A percentile compares a stretch with the other conserved stretches of the same genome.
Evolutionary conservation across 2,797 vertebrate genomes (phyloP).

Genomic region (Saxicola maurus): DNA sequence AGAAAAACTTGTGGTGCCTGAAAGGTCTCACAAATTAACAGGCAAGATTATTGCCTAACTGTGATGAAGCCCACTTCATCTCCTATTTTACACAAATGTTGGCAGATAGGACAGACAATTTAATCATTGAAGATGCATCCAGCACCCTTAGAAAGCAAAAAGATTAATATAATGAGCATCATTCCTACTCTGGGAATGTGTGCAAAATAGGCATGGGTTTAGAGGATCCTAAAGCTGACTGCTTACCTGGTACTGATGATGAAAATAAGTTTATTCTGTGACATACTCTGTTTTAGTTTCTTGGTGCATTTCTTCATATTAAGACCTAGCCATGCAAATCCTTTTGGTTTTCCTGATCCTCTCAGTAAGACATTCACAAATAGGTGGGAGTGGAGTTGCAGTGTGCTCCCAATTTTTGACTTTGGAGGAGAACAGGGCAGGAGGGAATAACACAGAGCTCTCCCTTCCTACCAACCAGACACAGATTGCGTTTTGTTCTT

Average conservation of each 20-base stretch:
- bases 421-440: not conserved
- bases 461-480: fast-evolving
- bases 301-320: not conserved
- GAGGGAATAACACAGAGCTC: not conserved
- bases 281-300: not conserved
- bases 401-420: not conserved
- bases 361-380: not conserved
- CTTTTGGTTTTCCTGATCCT: not conserved
- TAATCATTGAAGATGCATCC: not conserved
- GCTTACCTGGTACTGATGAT: not conserved
- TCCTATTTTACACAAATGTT: not conserved
- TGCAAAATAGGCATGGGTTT: not conserved
- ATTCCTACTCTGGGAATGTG: not conserved
- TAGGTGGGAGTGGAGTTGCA: not conserved
- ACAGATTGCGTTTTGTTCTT: not conserved
- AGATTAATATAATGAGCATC: fast-evolving
- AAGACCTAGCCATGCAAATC: not conserved
- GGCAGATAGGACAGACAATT: not conserved
- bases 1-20: not conserved
- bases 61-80: not conserved
- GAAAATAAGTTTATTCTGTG: not conserved
- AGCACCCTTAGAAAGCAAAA: not conserved
- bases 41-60: not conserved
- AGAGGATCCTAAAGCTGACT: not conserved
- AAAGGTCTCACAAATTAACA: not conserved